phyloP scores from a whole-genome alignment of 2,888 invertebrate species.

The Euplexia lucipara region DNA sequence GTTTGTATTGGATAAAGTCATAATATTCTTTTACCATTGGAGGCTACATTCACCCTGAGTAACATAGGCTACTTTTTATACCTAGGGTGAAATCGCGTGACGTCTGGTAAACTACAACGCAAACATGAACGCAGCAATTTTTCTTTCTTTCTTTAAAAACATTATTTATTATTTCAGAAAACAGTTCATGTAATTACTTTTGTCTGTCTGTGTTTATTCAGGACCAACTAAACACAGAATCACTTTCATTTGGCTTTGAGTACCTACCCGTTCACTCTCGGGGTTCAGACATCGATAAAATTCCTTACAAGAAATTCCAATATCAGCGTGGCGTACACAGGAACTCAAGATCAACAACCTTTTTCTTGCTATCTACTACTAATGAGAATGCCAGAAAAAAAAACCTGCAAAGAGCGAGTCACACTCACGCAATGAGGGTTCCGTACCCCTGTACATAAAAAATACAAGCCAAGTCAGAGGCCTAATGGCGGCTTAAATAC shows the following conservation, averaged over 20 bases:
- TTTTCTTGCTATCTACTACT: background rate
- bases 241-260: constrained; percentile 8
- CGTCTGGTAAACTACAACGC: too few species aligned
- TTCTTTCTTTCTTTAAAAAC: too few species aligned
- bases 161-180: constrained; percentile 9
- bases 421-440: too few species aligned
- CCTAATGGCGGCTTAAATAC: too few species aligned
- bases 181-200: constrained; percentile 7
- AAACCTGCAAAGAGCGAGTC: background rate
- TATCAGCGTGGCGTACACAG: background rate
- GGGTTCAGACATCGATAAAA: constrained; percentile 7
- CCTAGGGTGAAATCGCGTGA: too few species aligned
- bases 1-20: too few species aligned
- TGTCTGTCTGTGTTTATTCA: constrained; percentile 23
- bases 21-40: too few species aligned
- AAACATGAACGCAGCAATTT: too few species aligned
- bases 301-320: constrained; percentile 1
- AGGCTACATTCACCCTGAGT: too few species aligned
- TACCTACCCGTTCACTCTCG: constrained; percentile 5
- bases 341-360: constrained; percentile 17
- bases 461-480: too few species aligned
- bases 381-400: background rate
- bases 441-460: too few species aligned
- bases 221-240: constrained; percentile 8
- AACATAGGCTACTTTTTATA: too few species aligned